A percentile compares a stretch with the other conserved stretches of the same genome.
Evolutionary conservation across 1,140 invertebrate genomes (phyloP).

Genomic region (Zaprionus camerounensis): DNA sequence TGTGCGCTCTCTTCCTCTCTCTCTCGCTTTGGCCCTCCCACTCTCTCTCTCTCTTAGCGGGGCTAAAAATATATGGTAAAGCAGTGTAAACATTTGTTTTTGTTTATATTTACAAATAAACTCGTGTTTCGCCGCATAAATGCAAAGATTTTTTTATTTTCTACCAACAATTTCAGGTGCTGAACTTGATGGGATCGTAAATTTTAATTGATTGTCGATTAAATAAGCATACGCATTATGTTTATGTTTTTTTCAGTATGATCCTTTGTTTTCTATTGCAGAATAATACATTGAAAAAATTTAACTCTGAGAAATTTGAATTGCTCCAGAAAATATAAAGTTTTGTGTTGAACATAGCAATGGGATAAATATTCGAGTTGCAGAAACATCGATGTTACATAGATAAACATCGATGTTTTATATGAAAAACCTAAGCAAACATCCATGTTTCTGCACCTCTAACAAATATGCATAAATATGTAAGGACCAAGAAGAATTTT

Average conservation of each 20-base stretch:
- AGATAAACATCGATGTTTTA: too few species aligned
- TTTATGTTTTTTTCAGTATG: neutral
- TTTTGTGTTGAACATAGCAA: too few species aligned
- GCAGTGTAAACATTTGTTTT: slow-evolving; percentile 63
- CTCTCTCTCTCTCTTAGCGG: slow-evolving; percentile 1
- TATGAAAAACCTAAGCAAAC: too few species aligned
- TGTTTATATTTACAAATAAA: slow-evolving; percentile 77
- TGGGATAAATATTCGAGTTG: too few species aligned
- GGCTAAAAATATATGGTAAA: slow-evolving; percentile 44
- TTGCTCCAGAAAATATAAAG: too few species aligned
- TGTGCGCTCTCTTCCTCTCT: slow-evolving; percentile 8
- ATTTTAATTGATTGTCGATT: slow-evolving; percentile 26
- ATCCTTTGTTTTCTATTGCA: neutral
- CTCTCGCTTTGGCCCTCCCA: slow-evolving; percentile 8
- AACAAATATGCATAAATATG: too few species aligned
- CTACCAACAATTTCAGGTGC: neutral
- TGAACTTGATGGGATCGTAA: slow-evolving; percentile 28
- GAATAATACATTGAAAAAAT: neutral
- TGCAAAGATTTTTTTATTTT: neutral
- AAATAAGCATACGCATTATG: neutral
- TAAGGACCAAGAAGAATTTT: too few species aligned
- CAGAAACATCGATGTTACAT: too few species aligned
- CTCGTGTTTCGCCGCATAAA: slow-evolving; percentile 36
- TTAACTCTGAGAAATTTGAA: too few species aligned
- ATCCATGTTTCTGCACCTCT: too few species aligned